phyloP scores from a whole-genome alignment of 2,797 vertebrate genomes.

The Diplodus sargus region DNA sequence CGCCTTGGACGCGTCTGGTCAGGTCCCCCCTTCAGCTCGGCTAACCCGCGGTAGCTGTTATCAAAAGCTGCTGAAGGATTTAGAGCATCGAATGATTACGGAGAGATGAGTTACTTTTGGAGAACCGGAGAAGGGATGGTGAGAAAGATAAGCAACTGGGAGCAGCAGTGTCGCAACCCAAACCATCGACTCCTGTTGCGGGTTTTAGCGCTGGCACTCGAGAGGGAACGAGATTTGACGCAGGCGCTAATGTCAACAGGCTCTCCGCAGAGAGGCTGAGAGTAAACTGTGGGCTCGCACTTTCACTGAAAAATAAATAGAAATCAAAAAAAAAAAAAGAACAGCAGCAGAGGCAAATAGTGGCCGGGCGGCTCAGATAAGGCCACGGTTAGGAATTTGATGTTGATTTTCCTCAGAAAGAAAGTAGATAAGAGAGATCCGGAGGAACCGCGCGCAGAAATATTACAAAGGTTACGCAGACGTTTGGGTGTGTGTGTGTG shows the following conservation, averaged over 20 bases:
- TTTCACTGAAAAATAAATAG: constrained; percentile 51
- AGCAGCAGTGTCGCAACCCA: constrained; percentile 59
- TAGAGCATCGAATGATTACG: constrained; percentile 61
- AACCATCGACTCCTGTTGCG: constrained; percentile 28
- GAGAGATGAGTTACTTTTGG: constrained; percentile 61
- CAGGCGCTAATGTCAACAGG: constrained; percentile 56
- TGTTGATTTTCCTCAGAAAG: constrained; percentile 40
- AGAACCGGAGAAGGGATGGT: constrained; percentile 38
- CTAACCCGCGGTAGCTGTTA: constrained; percentile 60
- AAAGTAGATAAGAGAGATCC: constrained; percentile 57
- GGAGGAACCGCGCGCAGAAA: constrained; percentile 30
- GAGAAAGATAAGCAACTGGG: constrained; percentile 54
- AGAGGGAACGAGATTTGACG: constrained; percentile 38
- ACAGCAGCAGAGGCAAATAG: constrained; percentile 26
- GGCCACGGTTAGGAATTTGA: constrained; percentile 34
- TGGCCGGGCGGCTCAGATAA: constrained; percentile 44
- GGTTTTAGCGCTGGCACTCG: constrained; percentile 20
- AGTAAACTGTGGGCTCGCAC: constrained; percentile 39
- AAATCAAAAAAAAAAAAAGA: neutral
- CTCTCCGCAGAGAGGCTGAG: constrained; percentile 29
- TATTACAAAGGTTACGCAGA: constrained; percentile 33
- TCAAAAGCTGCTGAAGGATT: constrained; percentile 73
- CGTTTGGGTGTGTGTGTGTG: constrained; percentile 22
- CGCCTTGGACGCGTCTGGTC: constrained; percentile 68
- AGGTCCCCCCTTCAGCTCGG: constrained; percentile 51